Base-by-base conservation (phyloP, 2,113 vertebrate genomes). In the Sprattus sprattus region DNA sequence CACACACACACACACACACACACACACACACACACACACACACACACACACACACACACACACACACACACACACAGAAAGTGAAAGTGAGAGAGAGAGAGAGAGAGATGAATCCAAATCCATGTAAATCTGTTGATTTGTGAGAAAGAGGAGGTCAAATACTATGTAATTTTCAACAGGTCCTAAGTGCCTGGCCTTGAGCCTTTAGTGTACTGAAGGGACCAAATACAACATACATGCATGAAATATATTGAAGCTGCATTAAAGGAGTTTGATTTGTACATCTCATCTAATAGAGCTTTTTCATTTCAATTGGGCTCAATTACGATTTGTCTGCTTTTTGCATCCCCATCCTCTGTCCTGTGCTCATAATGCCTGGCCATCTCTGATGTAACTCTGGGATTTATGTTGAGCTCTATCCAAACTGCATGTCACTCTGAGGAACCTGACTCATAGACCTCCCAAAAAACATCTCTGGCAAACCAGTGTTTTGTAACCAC, bases 371-470 rank as follows among this genome's bases (percentile, higher is more conserved):
- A 39, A 39, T 39, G 32, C 4, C 71, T 32, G 71, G 11, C 32
- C 71, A 78, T 39, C 28, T 78, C 71, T 39, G 71, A 78, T 78
- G 15, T 15, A 32, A 78, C 71, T 78, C 25, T 39, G 71, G 71
- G 71, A 78, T 78, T 78, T 28, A 5, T 78, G 71, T 84, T 89
- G 87, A 89, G 82, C n/a, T 28, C 22, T 78, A 87, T 54, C 82
- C 25, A 85, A 87, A 88, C 82, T 50, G 25, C 52, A 67, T 87
- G 52, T 85, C 64, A 71, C 87, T 39, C 81, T 50, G 54, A 25
- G 22, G 67, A 64, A 83, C 28, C 85, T 88, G 88, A 88, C 89
- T 89, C 88, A 84, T 44, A 45, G 32, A 15, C 71, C 45, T 86
- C 83, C 78, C 86, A 50, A 81, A 60, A 85, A 60, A 85, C 81